phyloP scores from a whole-genome alignment of 1,140 invertebrate genomes.

The Diorhabda sublineata region DNA sequence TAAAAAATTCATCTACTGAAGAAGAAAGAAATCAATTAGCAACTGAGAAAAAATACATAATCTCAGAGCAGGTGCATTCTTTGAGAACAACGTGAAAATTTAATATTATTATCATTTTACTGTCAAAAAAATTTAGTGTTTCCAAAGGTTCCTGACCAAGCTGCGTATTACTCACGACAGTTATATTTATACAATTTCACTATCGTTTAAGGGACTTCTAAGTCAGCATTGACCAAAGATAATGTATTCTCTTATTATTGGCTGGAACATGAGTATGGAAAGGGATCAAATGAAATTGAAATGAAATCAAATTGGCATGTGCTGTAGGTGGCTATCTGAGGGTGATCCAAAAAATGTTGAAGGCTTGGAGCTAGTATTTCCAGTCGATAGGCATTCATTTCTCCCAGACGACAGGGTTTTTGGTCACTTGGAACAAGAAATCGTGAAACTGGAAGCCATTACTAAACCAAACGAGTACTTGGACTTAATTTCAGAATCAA shows the following conservation, averaged over 20 bases:
- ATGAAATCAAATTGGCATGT: too few species aligned
- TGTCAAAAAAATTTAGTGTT: constrained; percentile 40
- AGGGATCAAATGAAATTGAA: constrained; percentile 41
- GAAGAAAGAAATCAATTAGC: neutral
- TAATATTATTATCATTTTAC: constrained; percentile 36
- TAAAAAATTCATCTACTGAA: neutral
- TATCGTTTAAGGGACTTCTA: constrained; percentile 34
- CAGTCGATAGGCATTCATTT: too few species aligned
- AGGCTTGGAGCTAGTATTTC: too few species aligned
- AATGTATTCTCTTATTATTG: constrained; percentile 39
- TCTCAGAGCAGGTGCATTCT: constrained; percentile 27
- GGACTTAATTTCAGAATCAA: too few species aligned
- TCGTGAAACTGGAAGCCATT: too few species aligned
- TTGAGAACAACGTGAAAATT: constrained; percentile 20
- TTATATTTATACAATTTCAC: constrained; percentile 43
- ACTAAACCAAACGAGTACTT: too few species aligned
- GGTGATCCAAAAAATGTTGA: too few species aligned
- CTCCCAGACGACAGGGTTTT: too few species aligned
- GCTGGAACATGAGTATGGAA: constrained; percentile 35
- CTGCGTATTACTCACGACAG: constrained; percentile 40
- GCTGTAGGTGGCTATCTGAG: too few species aligned
- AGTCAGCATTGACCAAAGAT: constrained; percentile 17
- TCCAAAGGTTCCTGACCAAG: constrained; percentile 42
- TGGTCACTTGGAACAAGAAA: too few species aligned
- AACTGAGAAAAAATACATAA: neutral